These are phyloP conservation scores for Apamea monoglypha DNA, from an alignment of 2,888 invertebrate genomes.

Conservation along the genomic window DNA sequence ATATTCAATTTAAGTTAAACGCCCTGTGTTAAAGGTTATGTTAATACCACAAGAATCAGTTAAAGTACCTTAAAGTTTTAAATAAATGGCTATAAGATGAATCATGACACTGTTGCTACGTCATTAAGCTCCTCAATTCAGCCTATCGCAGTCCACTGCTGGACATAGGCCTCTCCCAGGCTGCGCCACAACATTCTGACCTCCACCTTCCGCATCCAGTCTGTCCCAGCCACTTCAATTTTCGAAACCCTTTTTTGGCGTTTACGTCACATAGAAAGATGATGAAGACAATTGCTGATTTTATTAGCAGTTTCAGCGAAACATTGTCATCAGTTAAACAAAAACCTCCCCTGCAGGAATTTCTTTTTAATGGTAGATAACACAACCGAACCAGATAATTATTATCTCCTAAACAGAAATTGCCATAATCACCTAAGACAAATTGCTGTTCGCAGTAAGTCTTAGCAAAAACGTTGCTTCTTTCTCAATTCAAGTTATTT, in stretches of 20 bases:
- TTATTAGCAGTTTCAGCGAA: not conserved
- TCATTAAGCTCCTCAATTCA: not conserved
- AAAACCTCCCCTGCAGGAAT: not conserved
- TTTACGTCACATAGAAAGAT: not conserved
- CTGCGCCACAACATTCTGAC: too few relatives aligned
- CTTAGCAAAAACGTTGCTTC: conserved; percentile 11
- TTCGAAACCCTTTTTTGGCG: not conserved
- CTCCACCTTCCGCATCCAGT: not conserved
- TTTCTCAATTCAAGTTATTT: conserved; percentile 3
- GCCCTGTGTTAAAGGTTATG: conserved; percentile 3
- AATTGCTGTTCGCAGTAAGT: conserved; percentile 10
- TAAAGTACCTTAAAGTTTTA: not conserved
- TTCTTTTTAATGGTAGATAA: not conserved
- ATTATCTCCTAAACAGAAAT: conserved; percentile 1
- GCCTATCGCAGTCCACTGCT: not conserved
- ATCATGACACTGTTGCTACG: not conserved
- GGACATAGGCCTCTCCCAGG: not conserved
- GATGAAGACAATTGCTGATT: not conserved
- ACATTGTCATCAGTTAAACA: too few relatives aligned
- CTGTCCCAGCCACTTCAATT: not conserved
- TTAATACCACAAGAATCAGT: too few relatives aligned
- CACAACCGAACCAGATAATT: not conserved
- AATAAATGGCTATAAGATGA: not conserved
- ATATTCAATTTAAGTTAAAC: conserved; percentile 17
- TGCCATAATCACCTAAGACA: not conserved